A percentile compares a stretch with the other conserved stretches of the same genome.
Conservation (phyloP, 2,888 invertebrate species). For the Xestobium rufovillosum region DNA sequence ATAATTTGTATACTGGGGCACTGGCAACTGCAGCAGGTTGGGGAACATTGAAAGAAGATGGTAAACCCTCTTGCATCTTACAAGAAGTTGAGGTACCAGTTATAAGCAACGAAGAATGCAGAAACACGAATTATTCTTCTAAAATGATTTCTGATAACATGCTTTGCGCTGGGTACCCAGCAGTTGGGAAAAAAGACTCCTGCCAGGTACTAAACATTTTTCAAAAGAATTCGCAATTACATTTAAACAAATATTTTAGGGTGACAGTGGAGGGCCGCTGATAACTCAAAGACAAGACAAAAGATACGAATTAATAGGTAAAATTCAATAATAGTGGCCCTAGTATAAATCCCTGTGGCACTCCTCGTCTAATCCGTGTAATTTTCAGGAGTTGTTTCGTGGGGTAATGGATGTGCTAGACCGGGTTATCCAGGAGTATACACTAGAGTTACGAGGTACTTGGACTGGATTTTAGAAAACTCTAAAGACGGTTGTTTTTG, state of each 20-base stretch:
- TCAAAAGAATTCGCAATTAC: constrained; percentile 1
- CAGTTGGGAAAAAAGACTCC: constrained; percentile 66
- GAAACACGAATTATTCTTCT: constrained; percentile 70
- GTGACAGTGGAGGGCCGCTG: constrained; percentile 76
- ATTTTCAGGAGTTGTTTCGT: constrained; percentile 71
- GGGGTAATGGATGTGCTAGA: constrained; percentile 85
- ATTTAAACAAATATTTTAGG: constrained; percentile 46
- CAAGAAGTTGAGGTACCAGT: constrained; percentile 78
- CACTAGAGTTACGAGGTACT: constrained; percentile 72
- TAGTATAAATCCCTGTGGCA: too few species aligned
- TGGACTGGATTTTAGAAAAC: constrained; percentile 74
- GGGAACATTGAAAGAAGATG: constrained; percentile 82
- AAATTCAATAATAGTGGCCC: too few species aligned
- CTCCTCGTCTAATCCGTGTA: too few species aligned
- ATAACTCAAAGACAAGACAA: constrained; percentile 57
- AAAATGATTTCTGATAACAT: constrained; percentile 84
- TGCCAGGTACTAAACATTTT: constrained; percentile 59
- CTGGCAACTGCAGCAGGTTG: constrained; percentile 75
- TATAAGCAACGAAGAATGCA: constrained; percentile 63
- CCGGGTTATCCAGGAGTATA: constrained; percentile 82
- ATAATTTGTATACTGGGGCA: constrained; percentile 61
- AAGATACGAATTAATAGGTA: constrained; percentile 74
- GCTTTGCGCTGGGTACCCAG: constrained; percentile 75
- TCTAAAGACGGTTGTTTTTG: constrained; percentile 79
- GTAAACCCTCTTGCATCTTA: constrained; percentile 74